Base-by-base conservation (phyloP, 1,140 invertebrate genomes). In the Idris sp. region DNA sequence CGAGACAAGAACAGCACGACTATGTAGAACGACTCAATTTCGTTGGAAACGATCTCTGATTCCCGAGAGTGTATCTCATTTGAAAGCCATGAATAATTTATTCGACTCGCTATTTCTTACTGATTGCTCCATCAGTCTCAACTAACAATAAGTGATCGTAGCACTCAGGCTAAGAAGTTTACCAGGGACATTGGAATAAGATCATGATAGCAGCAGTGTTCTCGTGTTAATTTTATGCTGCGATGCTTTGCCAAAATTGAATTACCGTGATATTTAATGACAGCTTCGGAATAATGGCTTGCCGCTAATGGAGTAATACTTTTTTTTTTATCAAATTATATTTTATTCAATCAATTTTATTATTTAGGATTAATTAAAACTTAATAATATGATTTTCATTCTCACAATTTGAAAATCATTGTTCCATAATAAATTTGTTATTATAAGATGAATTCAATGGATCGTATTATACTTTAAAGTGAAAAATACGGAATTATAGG, bases 1-100 rank as follows among this genome's bases (percentile, higher is more conserved):
- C 43, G 69, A 51, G 59, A 65, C 54, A 67, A 61, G 62, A 74
- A 59, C 43, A 13, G 58, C 64, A 59, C 54, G 56, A 68, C 64
- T 68, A 53, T 62, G 64, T 53, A 65, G 64, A 72, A 72, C 69
- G 74, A 68, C 68, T 76, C 68, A 76, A 68, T 76, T 68, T 68
- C 51, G 58, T 59, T 62, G 59, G 61, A 76, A 76, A 74, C 62
- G 71, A 74, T 74, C 68, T 73, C 54, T 72, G 62, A 73, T 73
- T 73, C 68, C 64, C 58, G 40, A 61, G 68, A 72, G 64, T 68
- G 74, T 65, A 64, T 76, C 62, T 68, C 69, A 71, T 73, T 74
- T 77, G 58, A 58, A 67, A 74, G 74, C 68, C 68, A 77, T 77
- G 74, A 77, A 78, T 78, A 75, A 78, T 78, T 78, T 72, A 78